Evolutionary conservation across 92 coral and sea anemone species (phyloP).

Genomic region (Siderastrea siderea): DNA sequence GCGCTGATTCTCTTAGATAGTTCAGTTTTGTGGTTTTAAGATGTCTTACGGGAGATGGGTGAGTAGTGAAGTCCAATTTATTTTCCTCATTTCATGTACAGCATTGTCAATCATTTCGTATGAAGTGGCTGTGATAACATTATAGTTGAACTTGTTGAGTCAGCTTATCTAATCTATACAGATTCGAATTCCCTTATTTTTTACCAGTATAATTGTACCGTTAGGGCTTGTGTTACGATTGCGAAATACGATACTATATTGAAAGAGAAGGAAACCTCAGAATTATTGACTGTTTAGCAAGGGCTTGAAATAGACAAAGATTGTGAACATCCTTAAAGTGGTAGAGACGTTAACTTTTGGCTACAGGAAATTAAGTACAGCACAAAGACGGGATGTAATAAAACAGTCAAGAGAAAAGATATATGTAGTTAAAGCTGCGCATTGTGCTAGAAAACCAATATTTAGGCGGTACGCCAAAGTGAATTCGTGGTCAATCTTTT

Average conservation of each 20-base stretch:
- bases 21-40: not conserved
- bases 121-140: not conserved
- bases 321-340: not conserved
- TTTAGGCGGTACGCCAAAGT: not conserved
- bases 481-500: too few species aligned
- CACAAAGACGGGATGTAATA: too few species aligned
- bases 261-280: not conserved
- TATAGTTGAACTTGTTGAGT: not conserved
- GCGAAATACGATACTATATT: not conserved
- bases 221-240: not conserved
- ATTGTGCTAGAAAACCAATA: not conserved
- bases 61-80: not conserved
- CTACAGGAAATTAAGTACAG: too few species aligned
- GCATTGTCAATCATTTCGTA: not conserved
- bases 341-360: not conserved
- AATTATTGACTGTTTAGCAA: not conserved
- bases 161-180: not conserved
- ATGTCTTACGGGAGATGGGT: slow-evolving; percentile 15
- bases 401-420: not conserved
- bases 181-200: not conserved
- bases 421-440: not conserved
- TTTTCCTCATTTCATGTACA: not conserved
- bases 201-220: not conserved
- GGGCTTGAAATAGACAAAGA: not conserved
- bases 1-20: not conserved